A percentile compares a stretch with the other conserved stretches of the same genome.
Evolutionary conservation across 2,797 vertebrate species (phyloP).

Genomic region (Ctenopoma kingsleyae): DNA sequence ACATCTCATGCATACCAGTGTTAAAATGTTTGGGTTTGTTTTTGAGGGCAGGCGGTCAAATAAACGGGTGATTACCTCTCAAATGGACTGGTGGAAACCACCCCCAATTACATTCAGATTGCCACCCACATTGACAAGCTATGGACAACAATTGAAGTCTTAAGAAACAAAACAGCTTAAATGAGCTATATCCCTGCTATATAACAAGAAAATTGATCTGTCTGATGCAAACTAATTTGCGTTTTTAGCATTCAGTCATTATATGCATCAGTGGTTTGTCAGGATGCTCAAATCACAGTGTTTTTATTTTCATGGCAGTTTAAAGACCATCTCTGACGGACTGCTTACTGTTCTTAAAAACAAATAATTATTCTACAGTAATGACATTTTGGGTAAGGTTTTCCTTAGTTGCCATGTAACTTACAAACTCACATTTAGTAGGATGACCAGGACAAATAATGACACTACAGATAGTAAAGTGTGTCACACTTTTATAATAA

Average conservation of each 20-base stretch:
- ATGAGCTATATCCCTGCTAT: slow-evolving; percentile 1
- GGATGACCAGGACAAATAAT: neutral
- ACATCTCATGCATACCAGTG: slow-evolving; percentile 12
- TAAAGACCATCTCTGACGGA: neutral
- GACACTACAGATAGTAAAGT: neutral
- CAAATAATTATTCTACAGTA: neutral
- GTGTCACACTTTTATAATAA: no score
- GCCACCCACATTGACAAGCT: slow-evolving; percentile 42
- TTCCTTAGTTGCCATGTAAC: neutral
- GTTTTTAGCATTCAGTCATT: neutral
- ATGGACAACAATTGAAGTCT: slow-evolving; percentile 7
- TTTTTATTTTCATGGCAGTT: neutral
- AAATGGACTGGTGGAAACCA: slow-evolving; percentile 28
- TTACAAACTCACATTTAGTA: neutral
- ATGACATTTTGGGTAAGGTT: neutral
- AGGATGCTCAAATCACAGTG: neutral
- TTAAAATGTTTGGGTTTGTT: slow-evolving; percentile 22
- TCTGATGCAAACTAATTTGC: neutral
- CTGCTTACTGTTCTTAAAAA: no score
- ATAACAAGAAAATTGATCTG: neutral
- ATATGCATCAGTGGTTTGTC: neutral
- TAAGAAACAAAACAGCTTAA: neutral
- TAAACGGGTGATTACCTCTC: slow-evolving; percentile 33
- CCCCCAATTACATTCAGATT: neutral
- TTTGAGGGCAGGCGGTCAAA: slow-evolving; percentile 31